These are phyloP conservation scores for Neodiprion virginianus DNA, from an alignment of 1,140 invertebrate genomes.

Conservation along the genomic window DNA sequence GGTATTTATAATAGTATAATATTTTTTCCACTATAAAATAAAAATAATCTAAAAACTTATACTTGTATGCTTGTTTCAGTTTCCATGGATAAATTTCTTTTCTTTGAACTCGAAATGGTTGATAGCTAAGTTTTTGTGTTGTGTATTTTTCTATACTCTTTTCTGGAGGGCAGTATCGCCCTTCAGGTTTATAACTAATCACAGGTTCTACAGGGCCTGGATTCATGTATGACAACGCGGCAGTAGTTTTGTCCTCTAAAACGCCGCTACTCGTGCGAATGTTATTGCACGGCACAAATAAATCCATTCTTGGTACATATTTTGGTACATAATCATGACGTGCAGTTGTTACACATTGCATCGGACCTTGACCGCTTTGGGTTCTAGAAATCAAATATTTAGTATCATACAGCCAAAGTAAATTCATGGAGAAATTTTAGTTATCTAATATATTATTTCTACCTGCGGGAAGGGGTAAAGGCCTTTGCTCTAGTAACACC, in stretches of 20 bases:
- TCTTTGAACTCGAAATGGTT: conserved; percentile 38
- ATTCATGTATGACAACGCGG: conserved; percentile 45
- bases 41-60: conserved; percentile 15
- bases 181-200: conserved; percentile 62
- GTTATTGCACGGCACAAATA: conserved; percentile 55
- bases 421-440: background rate
- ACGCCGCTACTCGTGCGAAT: conserved; percentile 54
- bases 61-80: conserved; percentile 47
- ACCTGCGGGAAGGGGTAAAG: conserved; percentile 48
- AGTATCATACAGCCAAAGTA: conserved; percentile 17
- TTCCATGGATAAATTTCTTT: conserved; percentile 50
- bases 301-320: conserved; percentile 54
- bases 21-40: conserved; percentile 49
- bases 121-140: conserved; percentile 50
- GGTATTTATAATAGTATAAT: conserved; percentile 64
- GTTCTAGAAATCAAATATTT: conserved; percentile 23
- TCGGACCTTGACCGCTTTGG: conserved; percentile 62
- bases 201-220: conserved; percentile 40
- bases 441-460: background rate
- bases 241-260: conserved; percentile 46
- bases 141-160: conserved; percentile 60
- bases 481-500: conserved; percentile 41
- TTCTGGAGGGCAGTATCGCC: conserved; percentile 61
- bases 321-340: conserved; percentile 74
- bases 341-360: conserved; percentile 73